Percentiles rank a stretch among this genome's conserved stretches.
These are phyloP conservation scores for Drosophila busckii DNA, from an alignment of 1,140 invertebrate genomes.

Conservation along the genomic window DNA sequence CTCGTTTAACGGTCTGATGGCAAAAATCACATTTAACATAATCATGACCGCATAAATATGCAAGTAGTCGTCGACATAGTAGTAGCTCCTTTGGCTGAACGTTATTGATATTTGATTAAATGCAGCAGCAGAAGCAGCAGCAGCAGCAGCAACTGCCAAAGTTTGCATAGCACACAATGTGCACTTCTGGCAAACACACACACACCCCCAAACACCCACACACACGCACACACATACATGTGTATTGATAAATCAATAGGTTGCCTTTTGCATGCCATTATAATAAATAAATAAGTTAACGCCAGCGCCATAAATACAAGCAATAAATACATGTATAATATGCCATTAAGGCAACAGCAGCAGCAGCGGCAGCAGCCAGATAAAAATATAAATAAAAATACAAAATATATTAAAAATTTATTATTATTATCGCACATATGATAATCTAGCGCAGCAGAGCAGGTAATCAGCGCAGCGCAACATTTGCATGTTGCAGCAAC, in stretches of 20 bases:
- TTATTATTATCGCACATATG: too few relatives aligned
- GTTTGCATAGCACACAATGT: conserved; percentile 33
- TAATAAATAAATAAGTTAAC: conserved; percentile 17
- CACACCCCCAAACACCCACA: conserved; percentile 4
- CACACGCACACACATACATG: neutral
- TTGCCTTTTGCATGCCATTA: conserved; percentile 27
- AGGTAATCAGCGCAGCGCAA: too few relatives aligned
- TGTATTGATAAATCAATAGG: conserved; percentile 42
- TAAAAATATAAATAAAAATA: neutral
- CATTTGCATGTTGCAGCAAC: too few relatives aligned
- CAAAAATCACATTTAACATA: conserved; percentile 34
- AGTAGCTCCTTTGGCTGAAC: conserved; percentile 4
- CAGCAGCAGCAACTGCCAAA: conserved; percentile 2
- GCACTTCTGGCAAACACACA: conserved; percentile 22
- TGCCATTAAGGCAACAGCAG: neutral
- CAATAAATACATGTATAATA: too few relatives aligned
- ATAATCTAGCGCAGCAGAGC: too few relatives aligned
- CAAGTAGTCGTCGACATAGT: conserved; percentile 12
- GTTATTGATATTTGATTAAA: conserved; percentile 43
- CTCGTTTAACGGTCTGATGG: neutral
- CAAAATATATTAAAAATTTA: conserved; percentile 7
- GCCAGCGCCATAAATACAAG: too few relatives aligned
- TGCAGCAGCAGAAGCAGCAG: conserved; percentile 3
- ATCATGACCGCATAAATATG: conserved; percentile 36
- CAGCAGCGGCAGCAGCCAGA: neutral